Evolutionary conservation across 2,797 vertebrate species (phyloP).

Genomic region (Tolypeutes matacus): DNA sequence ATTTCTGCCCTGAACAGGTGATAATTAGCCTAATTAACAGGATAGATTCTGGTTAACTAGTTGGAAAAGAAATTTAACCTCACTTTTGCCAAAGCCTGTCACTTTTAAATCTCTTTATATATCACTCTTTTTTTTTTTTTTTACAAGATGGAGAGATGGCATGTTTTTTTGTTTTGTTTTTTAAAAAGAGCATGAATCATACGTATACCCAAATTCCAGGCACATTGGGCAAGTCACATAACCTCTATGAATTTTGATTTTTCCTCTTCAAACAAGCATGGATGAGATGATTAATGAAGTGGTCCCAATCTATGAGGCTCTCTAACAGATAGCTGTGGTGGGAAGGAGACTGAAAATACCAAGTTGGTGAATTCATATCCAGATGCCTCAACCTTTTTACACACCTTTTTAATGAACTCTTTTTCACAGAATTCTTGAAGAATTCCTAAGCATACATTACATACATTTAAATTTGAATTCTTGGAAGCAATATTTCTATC

Average conservation of each 20-base stretch:
- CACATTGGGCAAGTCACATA: background rate
- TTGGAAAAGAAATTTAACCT: conserved; percentile 73
- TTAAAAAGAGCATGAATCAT: background rate
- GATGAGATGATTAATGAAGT: background rate
- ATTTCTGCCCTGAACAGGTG: conserved; percentile 65
- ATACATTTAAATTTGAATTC: conserved; percentile 81
- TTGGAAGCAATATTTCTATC: background rate
- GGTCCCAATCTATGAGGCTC: conserved; percentile 70
- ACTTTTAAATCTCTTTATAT: conserved; percentile 32
- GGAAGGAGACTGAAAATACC: conserved; percentile 95
- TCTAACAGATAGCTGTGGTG: conserved; percentile 96
- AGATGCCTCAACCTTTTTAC: conserved; percentile 90
- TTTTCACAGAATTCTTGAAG: conserved; percentile 93
- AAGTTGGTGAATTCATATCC: conserved; percentile 94
- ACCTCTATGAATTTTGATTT: background rate
- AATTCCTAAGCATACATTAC: conserved; percentile 94
- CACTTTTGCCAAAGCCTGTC: background rate
- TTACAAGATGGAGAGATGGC: conserved; percentile 71
- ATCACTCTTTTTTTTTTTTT: no score
- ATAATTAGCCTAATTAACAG: conserved; percentile 73
- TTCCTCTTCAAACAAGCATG: background rate
- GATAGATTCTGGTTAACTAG: conserved; percentile 65
- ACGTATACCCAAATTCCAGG: conserved; percentile 17
- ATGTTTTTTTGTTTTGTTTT: no score
- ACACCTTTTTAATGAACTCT: conserved; percentile 91